Conservation (phyloP, 2,113 vertebrate genomes). For the Stigmatopora argus region DNA sequence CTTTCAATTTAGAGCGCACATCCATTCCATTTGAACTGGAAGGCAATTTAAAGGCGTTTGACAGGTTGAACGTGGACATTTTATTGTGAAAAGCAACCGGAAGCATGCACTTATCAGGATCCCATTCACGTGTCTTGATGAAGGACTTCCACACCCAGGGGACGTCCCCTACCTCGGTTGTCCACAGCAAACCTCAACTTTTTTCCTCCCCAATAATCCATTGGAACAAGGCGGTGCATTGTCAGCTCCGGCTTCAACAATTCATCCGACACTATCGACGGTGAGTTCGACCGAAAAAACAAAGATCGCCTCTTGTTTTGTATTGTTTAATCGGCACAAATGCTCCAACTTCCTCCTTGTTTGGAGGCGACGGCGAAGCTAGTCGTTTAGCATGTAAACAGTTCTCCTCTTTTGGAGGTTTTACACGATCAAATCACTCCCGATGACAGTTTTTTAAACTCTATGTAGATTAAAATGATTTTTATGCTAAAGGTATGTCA, state of each 20-base stretch:
- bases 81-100: background rate
- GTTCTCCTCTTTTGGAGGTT: background rate
- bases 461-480: background rate
- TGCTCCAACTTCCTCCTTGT: background rate
- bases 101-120: background rate
- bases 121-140: background rate
- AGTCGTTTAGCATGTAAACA: slow-evolving; percentile 6
- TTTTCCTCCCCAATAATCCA: background rate
- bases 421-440: background rate
- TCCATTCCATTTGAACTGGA: no score
- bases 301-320: background rate
- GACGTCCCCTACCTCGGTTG: background rate
- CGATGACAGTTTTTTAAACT: background rate
- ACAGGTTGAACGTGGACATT: background rate
- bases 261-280: background rate
- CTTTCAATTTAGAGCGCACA: no score
- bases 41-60: no score
- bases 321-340: background rate
- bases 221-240: background rate
- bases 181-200: background rate
- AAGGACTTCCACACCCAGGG: background rate
- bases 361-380: background rate
- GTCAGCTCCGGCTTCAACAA: background rate
- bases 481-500: background rate
- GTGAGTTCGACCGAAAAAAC: background rate